Evolutionary conservation across 1,140 invertebrate species (phyloP).

Genomic region (Musca vetustissima): DNA sequence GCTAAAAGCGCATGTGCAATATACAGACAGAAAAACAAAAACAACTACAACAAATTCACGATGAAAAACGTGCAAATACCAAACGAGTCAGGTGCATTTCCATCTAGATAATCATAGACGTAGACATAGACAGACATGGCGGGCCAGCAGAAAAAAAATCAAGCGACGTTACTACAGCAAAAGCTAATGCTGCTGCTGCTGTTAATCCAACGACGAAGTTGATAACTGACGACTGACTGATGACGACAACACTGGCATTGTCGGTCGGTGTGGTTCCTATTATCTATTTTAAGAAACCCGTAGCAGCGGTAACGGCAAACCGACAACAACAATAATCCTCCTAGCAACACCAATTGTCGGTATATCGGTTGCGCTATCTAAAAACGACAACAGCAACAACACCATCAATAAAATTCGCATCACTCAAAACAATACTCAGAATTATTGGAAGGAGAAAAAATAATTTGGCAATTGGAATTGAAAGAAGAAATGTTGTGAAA

Average conservation of each 20-base stretch:
- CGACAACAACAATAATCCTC: neutral
- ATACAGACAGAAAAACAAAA: neutral
- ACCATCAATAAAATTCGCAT: neutral
- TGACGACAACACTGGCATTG: neutral
- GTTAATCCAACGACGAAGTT: neutral
- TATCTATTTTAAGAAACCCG: constrained; percentile 10
- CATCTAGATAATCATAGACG: constrained; percentile 50
- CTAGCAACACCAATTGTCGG: constrained; percentile 5
- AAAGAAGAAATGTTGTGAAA: too few relatives aligned
- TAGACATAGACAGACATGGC: constrained; percentile 9
- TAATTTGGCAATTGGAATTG: too few relatives aligned
- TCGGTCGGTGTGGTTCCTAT: constrained; percentile 3
- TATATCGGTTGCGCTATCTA: neutral
- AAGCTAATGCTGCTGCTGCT: neutral
- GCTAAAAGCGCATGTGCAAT: constrained; percentile 17
- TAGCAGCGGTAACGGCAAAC: neutral
- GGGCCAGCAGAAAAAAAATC: neutral
- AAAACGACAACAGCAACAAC: constrained; percentile 2
- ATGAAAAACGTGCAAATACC: constrained; percentile 34
- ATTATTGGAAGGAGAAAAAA: too few relatives aligned
- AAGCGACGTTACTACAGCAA: neutral
- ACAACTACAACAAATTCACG: neutral
- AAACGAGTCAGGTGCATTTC: constrained; percentile 56
- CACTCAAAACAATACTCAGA: too few relatives aligned
- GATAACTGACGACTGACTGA: neutral